Evolutionary conservation across 2,797 vertebrate genomes (phyloP).

Genomic region (Notamacropus eugenii): DNA sequence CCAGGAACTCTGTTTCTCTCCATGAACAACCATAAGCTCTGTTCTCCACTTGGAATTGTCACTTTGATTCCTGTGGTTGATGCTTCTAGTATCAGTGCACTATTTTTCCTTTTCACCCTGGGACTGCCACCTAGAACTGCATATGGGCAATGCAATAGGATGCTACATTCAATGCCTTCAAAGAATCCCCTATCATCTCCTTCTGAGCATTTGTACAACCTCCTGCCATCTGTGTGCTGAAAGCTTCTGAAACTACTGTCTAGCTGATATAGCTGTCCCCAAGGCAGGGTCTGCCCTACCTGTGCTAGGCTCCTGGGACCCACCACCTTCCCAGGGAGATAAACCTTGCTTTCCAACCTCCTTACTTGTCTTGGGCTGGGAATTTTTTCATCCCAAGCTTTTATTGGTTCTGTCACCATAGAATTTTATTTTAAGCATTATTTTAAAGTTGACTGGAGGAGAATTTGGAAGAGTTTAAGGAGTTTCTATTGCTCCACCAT

Average conservation of each 20-base stretch:
- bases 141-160: neutral
- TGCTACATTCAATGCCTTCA: neutral
- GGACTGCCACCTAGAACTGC: neutral
- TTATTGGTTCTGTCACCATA: neutral
- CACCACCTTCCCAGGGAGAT: no score
- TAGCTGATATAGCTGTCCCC: neutral
- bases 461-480: neutral
- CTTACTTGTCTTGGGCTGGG: neutral
- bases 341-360: no score
- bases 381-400: neutral
- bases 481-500: neutral
- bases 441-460: neutral
- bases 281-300: no score
- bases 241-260: neutral
- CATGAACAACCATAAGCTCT: no score
- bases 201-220: neutral
- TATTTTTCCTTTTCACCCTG: neutral
- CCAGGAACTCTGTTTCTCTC: no score
- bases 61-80: neutral
- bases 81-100: neutral
- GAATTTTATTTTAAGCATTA: neutral
- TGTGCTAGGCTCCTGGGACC: no score
- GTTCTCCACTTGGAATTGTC: neutral
- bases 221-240: neutral
- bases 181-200: neutral